Evolutionary conservation across 2,797 vertebrate species (phyloP).

Genomic region (Linurgus olivaceus): DNA sequence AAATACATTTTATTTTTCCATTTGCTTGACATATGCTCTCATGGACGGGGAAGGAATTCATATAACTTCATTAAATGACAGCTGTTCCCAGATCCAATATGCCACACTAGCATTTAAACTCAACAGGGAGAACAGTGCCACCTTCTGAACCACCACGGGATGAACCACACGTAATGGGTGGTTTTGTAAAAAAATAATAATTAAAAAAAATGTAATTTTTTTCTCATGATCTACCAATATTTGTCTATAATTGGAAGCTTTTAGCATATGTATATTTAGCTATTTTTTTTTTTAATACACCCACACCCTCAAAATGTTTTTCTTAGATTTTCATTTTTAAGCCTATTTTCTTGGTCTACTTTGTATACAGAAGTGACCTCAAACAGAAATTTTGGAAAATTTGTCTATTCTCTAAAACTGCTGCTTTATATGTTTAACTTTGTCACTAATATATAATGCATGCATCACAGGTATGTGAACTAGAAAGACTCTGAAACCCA

Average conservation of each 20-base stretch:
- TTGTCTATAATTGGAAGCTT: not conserved
- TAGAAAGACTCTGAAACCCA: not conserved
- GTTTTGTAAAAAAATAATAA: not conserved
- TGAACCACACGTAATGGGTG: not conserved
- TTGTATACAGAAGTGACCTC: not conserved
- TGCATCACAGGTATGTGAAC: not conserved
- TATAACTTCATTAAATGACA: not conserved
- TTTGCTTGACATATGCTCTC: not conserved
- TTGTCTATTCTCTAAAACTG: not conserved
- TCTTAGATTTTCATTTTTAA: not conserved
- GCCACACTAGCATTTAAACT: not conserved
- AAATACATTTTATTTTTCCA: not conserved
- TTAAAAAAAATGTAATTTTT: not conserved
- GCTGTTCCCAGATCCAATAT: not conserved
- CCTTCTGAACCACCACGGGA: not conserved
- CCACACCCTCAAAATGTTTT: rapidly evolving
- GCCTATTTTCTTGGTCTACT: not conserved
- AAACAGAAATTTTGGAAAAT: not conserved
- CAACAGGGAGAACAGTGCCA: not conserved
- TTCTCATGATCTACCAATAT: not conserved
- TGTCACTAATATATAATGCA: not conserved
- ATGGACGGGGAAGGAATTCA: not conserved
- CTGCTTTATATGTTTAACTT: not conserved
- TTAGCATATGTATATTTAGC: not conserved
- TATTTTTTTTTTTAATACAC: not conserved